A percentile compares a stretch with the other conserved stretches of the same genome.
Evolutionary conservation across 2,113 vertebrate species (phyloP).

Genomic region (Strix uralensis): DNA sequence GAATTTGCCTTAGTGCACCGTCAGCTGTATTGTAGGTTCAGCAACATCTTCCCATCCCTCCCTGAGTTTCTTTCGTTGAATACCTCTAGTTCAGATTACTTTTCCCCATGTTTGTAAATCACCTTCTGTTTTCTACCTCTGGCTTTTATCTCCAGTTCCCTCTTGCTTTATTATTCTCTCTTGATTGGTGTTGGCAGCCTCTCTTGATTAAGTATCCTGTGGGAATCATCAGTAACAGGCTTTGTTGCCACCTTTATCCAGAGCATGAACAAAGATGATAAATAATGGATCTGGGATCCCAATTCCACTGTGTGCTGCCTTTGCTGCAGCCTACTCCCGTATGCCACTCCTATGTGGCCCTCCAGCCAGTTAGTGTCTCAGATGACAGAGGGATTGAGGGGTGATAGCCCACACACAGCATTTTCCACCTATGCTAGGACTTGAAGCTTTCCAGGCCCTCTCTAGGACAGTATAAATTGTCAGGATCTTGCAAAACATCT

Average conservation of each 20-base stretch:
- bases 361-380: background rate
- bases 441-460: background rate
- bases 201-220: slow-evolving; percentile 41
- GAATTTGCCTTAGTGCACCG: background rate
- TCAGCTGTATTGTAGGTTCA: slow-evolving; percentile 20
- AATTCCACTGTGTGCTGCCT: background rate
- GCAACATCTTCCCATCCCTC: background rate
- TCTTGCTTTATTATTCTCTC: slow-evolving; percentile 27
- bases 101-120: background rate
- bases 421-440: background rate
- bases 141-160: background rate
- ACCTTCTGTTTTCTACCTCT: background rate
- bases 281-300: background rate
- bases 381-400: background rate
- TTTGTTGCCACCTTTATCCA: slow-evolving; percentile 40
- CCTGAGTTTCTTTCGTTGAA: background rate
- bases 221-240: slow-evolving; percentile 28
- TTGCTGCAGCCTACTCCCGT: background rate
- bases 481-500: background rate
- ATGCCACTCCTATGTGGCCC: background rate
- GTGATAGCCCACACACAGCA: background rate
- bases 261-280: slow-evolving; percentile 1
- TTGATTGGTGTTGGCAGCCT: slow-evolving; percentile 43
- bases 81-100: background rate
- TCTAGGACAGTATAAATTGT: background rate